Base-by-base conservation (phyloP, 2,888 invertebrate species). In the Heliconius aoede region DNA sequence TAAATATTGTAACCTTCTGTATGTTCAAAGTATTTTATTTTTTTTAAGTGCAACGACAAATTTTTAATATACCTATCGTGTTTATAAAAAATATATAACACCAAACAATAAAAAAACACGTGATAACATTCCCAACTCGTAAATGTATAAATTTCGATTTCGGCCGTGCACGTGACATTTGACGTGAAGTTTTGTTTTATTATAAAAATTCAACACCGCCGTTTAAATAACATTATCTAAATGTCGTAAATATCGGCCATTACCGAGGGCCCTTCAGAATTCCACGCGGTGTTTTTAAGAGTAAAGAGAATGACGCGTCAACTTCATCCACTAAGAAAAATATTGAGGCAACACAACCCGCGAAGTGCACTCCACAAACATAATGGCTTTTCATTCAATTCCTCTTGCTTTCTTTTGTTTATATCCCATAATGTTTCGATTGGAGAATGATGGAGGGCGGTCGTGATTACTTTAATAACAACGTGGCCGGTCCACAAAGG, bases 401-500 rank as follows among this genome's bases (percentile, higher is more conserved):
- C 92, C 89, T 90, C 88, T 91, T 90, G 90, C 87, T 93, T 90
- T 91, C 94, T 94, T 94, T 94, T 94, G 94, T 94, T 94, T 94
- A 93, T 92, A 92, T 91, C 92, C 93, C 90, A 92, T 93, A 93
- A 93, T 93, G 93, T 93, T 93, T 91, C 93, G 93, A 93, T 94
- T 91, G 93, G 92, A 87, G 88, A 87, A 89, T 88, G 92, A 91
- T 91, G 91, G 92, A 92, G 92, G 90, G 91, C 90, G 88, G 86
- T 89, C 86, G 90, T 94, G 94, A 94, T 94, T 94, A 93, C 92
- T 93, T 92, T 93, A 94, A 94, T 94, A 94, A 94, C 93, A 94
- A 94, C 91, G 92, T 89, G 88, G 89, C 84, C 84, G 84, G 88
- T n/a, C n/a, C 87, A 93, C 92, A 93, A 94, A 93, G 92, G 93